A percentile compares a stretch with the other conserved stretches of the same genome.
Evolutionary conservation across 2,113 vertebrate species (phyloP).

Genomic region (Antechinus flavipes): DNA sequence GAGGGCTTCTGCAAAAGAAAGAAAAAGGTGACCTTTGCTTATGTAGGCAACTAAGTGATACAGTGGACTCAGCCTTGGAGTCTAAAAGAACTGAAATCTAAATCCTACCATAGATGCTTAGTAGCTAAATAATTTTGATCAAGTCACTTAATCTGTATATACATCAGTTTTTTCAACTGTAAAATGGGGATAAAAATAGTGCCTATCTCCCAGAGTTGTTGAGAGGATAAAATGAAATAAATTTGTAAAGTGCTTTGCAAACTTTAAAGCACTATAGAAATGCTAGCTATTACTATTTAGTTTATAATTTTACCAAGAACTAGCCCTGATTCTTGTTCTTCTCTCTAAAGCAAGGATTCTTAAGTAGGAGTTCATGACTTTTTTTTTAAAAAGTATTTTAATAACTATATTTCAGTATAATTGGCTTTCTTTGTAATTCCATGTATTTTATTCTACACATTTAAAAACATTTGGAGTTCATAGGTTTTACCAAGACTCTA

Average conservation of each 20-base stretch:
- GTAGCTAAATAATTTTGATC: not conserved
- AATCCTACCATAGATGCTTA: not conserved
- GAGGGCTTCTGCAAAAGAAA: not conserved
- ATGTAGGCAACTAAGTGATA: not conserved
- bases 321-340: not conserved
- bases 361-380: not conserved
- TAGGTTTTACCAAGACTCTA: too few species aligned
- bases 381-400: not conserved
- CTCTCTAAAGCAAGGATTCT: not conserved
- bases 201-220: not conserved
- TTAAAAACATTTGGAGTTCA: too few species aligned
- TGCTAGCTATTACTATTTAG: not conserved
- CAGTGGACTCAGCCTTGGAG: too few species aligned
- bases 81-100: not conserved
- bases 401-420: too few species aligned
- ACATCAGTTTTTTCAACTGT: not conserved
- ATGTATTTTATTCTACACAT: too few species aligned
- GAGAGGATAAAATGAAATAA: not conserved
- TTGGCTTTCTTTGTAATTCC: too few species aligned
- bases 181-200: not conserved
- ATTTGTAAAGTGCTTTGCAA: not conserved
- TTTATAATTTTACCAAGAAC: not conserved
- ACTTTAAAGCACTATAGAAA: not conserved
- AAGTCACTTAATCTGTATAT: not conserved
- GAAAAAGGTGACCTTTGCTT: not conserved